phyloP scores from a whole-genome alignment of 2,797 vertebrate genomes.

The Macrochelys suwanniensis region DNA sequence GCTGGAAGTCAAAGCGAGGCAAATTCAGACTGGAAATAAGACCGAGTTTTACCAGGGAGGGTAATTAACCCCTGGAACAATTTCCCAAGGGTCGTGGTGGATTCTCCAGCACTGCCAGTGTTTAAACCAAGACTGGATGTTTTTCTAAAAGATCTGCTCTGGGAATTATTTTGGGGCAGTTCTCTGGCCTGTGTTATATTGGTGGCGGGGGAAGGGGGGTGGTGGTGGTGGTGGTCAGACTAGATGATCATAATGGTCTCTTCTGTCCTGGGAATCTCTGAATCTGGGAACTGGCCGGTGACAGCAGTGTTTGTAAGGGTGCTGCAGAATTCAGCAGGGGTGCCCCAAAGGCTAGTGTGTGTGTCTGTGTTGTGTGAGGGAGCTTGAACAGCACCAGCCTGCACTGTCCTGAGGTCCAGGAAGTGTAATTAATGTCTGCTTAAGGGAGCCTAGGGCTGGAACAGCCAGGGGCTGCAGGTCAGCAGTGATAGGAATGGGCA shows the following conservation, averaged over 20 bases:
- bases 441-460: neutral
- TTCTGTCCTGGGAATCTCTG: neutral
- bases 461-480: neutral
- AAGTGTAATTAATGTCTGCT: neutral
- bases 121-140: neutral
- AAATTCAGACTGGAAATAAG: neutral
- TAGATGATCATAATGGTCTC: neutral
- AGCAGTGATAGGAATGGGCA: neutral
- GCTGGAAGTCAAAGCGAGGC: neutral
- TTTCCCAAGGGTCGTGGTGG: neutral
- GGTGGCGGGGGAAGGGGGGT: too few species aligned
- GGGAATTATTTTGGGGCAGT: neutral
- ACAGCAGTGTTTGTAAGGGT: neutral
- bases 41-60: neutral
- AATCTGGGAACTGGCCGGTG: neutral
- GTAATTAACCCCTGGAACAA: neutral
- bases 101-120: neutral
- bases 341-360: neutral
- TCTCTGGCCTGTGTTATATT: neutral
- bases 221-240: too few species aligned
- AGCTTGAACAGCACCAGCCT: neutral
- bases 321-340: neutral
- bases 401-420: neutral
- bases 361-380: neutral
- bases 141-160: neutral